phyloP scores from a whole-genome alignment of 1,140 invertebrate species.

The Lysiphlebus fabarum region DNA sequence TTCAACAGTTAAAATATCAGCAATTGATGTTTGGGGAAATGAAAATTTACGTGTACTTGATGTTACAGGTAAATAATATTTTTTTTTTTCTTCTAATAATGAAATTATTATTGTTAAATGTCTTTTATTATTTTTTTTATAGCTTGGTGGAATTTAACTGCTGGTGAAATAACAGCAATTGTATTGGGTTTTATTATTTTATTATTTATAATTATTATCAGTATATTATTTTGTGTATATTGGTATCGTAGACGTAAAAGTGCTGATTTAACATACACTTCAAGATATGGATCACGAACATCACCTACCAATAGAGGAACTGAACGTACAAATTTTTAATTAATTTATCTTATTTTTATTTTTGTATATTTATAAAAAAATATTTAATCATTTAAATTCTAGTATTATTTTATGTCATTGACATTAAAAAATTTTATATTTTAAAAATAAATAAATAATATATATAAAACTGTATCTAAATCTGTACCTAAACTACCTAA shows the following conservation, averaged over 20 bases:
- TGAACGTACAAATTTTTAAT: slow-evolving; percentile 42
- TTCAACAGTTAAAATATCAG: slow-evolving; percentile 58
- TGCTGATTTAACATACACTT: slow-evolving; percentile 48
- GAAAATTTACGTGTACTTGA: slow-evolving; percentile 58
- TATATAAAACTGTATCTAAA: too few species aligned
- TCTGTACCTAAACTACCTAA: too few species aligned
- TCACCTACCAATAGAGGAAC: slow-evolving; percentile 37
- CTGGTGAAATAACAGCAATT: slow-evolving; percentile 53
- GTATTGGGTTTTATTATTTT: slow-evolving; percentile 46
- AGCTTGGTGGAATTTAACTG: slow-evolving; percentile 46
- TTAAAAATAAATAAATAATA: too few species aligned
- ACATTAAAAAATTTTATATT: too few species aligned
- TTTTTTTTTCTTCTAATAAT: slow-evolving; percentile 20
- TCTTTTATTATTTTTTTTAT: slow-evolving; percentile 28
- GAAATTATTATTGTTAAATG: slow-evolving; percentile 25
- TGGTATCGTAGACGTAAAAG: slow-evolving; percentile 42
- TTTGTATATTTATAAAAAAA: too few species aligned
- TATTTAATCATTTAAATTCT: too few species aligned
- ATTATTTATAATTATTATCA: slow-evolving; percentile 44
- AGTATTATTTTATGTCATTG: too few species aligned
- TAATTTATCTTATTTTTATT: too few species aligned
- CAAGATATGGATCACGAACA: slow-evolving; percentile 48
- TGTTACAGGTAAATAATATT: slow-evolving; percentile 41
- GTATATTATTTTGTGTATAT: slow-evolving; percentile 41
- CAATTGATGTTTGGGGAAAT: slow-evolving; percentile 60